Evolutionary conservation across 2,888 invertebrate genomes (phyloP).

Genomic region (Blera fallax): DNA sequence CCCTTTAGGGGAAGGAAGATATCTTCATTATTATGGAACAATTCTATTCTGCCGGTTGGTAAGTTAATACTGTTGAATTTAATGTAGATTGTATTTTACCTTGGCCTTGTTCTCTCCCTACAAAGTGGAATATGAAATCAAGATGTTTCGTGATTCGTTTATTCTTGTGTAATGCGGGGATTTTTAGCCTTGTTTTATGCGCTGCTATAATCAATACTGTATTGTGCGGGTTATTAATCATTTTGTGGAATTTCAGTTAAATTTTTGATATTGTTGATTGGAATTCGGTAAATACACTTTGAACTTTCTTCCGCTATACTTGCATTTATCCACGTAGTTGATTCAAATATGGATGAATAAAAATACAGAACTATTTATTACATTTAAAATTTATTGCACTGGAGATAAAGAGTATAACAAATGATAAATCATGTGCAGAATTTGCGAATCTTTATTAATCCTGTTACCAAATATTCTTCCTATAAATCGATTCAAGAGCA

Average conservation of each 20-base stretch:
- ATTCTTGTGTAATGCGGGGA: slow-evolving; percentile 23
- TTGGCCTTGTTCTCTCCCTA: slow-evolving; percentile 46
- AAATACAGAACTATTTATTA: too few species aligned
- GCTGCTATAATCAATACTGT: slow-evolving; percentile 18
- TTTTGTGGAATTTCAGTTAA: slow-evolving; percentile 18
- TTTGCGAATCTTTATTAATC: too few species aligned
- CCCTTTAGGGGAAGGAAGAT: slow-evolving; percentile 42
- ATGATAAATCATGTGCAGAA: too few species aligned
- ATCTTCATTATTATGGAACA: slow-evolving; percentile 67
- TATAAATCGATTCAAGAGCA: too few species aligned
- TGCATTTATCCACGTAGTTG: too few species aligned
- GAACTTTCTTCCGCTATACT: too few species aligned
- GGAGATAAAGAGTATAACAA: too few species aligned
- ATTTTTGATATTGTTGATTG: neutral
- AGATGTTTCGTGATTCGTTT: slow-evolving; percentile 51
- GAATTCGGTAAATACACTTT: too few species aligned
- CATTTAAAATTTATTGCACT: too few species aligned
- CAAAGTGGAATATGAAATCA: slow-evolving; percentile 57
- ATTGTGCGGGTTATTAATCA: slow-evolving; percentile 37
- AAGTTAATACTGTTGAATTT: slow-evolving; percentile 65
- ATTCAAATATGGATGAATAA: too few species aligned
- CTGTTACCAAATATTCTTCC: too few species aligned
- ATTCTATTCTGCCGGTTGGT: slow-evolving; percentile 63
- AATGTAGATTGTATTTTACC: slow-evolving; percentile 54
- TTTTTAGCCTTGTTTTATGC: slow-evolving; percentile 36